Base-by-base conservation (phyloP, 2,113 vertebrate genomes). In the Marmota flaviventris region DNA sequence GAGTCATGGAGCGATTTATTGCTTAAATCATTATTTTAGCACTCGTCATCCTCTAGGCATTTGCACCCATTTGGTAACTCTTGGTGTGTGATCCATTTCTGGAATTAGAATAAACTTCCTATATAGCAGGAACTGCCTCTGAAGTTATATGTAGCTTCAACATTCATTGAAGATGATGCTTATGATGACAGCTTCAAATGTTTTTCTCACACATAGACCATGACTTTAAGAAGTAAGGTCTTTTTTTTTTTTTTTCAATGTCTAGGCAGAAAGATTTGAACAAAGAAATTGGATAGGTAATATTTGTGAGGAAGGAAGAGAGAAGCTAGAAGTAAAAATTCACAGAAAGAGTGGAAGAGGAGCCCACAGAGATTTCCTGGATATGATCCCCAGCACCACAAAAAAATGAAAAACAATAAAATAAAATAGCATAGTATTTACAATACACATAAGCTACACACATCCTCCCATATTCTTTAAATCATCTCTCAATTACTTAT, bases 161-260 rank as follows among this genome's bases (percentile, higher is more conserved):
- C 39, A 18, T 83, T 85, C 53, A 73, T 90, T 85, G 25, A 83
- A 94, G 89, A 85, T 91, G 29, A 91, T 79, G 17, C 14, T 75
- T 73, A 8, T 83, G 69, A 78, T 92, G 70, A 93, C 37, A 94
- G 53, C 82, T 94, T 92, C 63, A 45, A 45, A 86, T 51, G 37
- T 69, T 91, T 94, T 93, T 89, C 42, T 84, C 90, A 97, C 37
- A 96, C 29, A 82, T 4, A 91, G 6, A 63, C 34, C 32, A 70
- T 51, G 42, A 3, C 20, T 89, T 22, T 58, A 61, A 29, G 27
- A 88, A 86, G 79, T 79, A 32, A 13, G 61, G 3, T 39, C 32
- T 56, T 51, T 65, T 5, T 67, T 24, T 5, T 67, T 24, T 53
- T 42, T 73, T 78, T 17, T 51, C 87, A 85, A 73, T 61, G 12